phyloP scores from a whole-genome alignment of 1,140 invertebrate genomes.

The Brachionus rubens region DNA sequence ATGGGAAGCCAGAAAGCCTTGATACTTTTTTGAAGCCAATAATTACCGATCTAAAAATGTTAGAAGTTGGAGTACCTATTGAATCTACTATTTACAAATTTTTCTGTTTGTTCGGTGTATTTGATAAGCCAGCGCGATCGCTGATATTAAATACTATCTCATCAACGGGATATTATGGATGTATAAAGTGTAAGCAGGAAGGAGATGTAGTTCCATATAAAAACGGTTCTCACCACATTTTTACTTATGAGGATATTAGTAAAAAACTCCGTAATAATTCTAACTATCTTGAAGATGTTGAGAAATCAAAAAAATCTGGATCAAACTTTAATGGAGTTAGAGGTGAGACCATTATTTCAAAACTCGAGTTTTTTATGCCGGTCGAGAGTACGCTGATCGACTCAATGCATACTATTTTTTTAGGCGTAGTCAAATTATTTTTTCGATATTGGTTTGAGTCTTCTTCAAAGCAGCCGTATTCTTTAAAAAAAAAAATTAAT shows the following conservation, averaged over 20 bases:
- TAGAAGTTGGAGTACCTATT: background rate
- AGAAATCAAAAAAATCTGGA: background rate
- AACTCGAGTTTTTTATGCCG: background rate
- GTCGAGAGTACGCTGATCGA: constrained; percentile 14
- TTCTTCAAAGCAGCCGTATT: background rate
- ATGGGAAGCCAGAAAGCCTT: background rate
- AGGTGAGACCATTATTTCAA: constrained; percentile 3
- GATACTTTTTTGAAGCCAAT: background rate
- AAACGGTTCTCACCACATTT: background rate
- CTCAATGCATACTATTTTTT: constrained; percentile 19
- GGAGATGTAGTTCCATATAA: background rate
- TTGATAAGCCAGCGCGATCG: background rate
- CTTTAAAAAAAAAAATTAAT: background rate
- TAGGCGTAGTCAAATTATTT: background rate
- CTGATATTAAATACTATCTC: background rate
- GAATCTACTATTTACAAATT: background rate
- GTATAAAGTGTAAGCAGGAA: constrained; percentile 11
- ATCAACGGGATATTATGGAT: background rate
- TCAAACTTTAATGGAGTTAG: background rate
- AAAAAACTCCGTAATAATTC: background rate
- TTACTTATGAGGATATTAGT: background rate
- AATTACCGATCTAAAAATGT: background rate
- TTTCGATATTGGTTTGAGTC: constrained; percentile 15
- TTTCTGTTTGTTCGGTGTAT: background rate
- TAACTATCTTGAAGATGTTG: background rate